Evolutionary conservation across 2,888 invertebrate genomes (phyloP), one percentile per base, ranked within the genome.

Genomic region (Harpagoxenus sublaevis): DNA sequence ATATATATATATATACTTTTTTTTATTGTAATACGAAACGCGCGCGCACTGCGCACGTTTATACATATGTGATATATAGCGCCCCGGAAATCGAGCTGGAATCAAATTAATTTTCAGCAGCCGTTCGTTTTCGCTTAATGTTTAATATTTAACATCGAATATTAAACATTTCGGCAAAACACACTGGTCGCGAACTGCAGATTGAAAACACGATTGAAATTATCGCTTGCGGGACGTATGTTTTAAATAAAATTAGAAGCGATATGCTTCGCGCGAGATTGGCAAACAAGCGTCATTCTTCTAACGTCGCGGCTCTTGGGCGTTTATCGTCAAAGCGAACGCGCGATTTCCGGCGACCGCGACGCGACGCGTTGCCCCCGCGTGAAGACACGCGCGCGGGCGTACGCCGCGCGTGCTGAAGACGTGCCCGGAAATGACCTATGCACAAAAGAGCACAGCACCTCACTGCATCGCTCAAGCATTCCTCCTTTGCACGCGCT

Each of bases 391-490:
- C 48, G 84, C 70, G 78, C 28, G 75, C 65, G 55, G 45, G 66
- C 63, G 77, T 78, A 65, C 62, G 73, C 84, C 86, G 89, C 84
- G 90, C 85, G 89, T 86, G 53, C 83, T 88, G 89, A 89, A 88
- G 87, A 90, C 87, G 86, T 31, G 42, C 79, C 85, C 87, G 88
- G 85, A 88, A 86, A 90, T 86, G 85, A 92, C 91, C 91, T 90
- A 92, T 90, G 93, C 94, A 94, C 93, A 91, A 1, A 1, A 35
- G 94, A 93, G 94, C 94, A 94, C 94, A 92, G 94, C 94, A 94
- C 93, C 90, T 94, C 93, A 94, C 94, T 93, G 94, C 94, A 94
- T 94, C 92, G 94, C 94, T 94, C 93, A 92, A 94, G 94, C 94
- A 94, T 93, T 92, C 91, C 90, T 93, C 94, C 93, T 88, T 78